phyloP scores from a whole-genome alignment of 2,888 invertebrate species.

The Ochropleura leucogaster region DNA sequence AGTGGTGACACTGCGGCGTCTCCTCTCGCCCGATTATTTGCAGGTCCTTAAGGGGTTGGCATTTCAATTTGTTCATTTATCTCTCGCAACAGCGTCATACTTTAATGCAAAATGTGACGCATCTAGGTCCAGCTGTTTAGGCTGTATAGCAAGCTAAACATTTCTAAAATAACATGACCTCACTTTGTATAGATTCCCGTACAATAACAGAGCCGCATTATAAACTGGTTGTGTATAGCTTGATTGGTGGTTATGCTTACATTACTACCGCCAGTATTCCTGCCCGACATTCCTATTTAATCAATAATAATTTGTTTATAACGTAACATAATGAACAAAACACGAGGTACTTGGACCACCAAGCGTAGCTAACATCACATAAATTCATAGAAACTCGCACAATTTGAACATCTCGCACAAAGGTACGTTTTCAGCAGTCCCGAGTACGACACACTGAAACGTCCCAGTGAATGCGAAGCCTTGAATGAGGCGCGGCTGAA shows the following conservation, averaged over 20 bases:
- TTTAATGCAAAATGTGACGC: not conserved
- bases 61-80: not conserved
- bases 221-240: too few species aligned
- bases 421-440: constrained; percentile 24
- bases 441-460: constrained; percentile 51
- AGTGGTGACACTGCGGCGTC: too few species aligned
- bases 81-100: not conserved
- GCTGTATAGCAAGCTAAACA: not conserved
- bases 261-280: too few species aligned
- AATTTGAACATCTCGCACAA: constrained; percentile 17
- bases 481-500: constrained; percentile 47
- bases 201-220: too few species aligned
- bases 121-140: not conserved
- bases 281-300: too few species aligned
- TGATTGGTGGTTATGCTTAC: not conserved
- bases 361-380: constrained; percentile 25
- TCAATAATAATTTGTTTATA: not conserved
- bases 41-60: not conserved
- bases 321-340: not conserved
- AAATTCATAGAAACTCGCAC: constrained; percentile 21
- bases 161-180: too few species aligned
- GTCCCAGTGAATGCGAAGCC: constrained; percentile 43
- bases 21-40: too few species aligned
- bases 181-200: too few species aligned
- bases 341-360: not conserved